Evolutionary conservation across 2,797 vertebrate species (phyloP).

Genomic region (Emys orbicularis): DNA sequence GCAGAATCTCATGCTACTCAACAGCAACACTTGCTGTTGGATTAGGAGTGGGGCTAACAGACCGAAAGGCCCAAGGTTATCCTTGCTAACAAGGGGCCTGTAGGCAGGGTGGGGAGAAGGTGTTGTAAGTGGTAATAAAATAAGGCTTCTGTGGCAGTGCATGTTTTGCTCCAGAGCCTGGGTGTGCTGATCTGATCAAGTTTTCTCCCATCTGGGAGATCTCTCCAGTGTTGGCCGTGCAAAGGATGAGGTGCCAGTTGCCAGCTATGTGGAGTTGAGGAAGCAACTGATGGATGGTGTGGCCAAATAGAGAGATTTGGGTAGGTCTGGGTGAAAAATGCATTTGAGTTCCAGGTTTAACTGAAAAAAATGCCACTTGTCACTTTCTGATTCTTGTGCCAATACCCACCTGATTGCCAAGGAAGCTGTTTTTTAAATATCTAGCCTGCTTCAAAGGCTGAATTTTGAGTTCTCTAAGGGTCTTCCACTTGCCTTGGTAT

Average conservation of each 20-base stretch:
- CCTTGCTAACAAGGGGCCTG: rapidly evolving
- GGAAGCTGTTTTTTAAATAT: rapidly evolving
- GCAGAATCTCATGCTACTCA: not conserved
- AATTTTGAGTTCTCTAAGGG: rapidly evolving
- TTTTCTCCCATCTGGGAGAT: rapidly evolving
- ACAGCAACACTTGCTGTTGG: not conserved
- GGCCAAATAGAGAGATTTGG: not conserved
- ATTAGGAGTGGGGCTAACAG: not conserved
- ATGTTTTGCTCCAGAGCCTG: rapidly evolving
- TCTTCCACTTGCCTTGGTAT: rapidly evolving
- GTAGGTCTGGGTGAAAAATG: not conserved
- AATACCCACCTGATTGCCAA: rapidly evolving
- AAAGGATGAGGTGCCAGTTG: not conserved
- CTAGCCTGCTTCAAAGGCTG: rapidly evolving
- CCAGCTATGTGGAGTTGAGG: rapidly evolving
- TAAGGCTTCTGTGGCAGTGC: not conserved
- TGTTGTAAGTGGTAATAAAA: not conserved
- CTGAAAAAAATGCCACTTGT: not conserved
- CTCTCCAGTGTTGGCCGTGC: rapidly evolving
- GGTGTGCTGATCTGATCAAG: not conserved
- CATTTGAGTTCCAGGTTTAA: not conserved
- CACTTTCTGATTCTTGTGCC: not conserved
- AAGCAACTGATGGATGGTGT: rapidly evolving
- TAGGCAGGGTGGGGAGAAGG: rapidly evolving
- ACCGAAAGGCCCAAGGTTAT: not conserved